A percentile compares a stretch with the other conserved stretches of the same genome.
phyloP scores from a whole-genome alignment of 1,140 invertebrate species.

The Ips typographus region DNA sequence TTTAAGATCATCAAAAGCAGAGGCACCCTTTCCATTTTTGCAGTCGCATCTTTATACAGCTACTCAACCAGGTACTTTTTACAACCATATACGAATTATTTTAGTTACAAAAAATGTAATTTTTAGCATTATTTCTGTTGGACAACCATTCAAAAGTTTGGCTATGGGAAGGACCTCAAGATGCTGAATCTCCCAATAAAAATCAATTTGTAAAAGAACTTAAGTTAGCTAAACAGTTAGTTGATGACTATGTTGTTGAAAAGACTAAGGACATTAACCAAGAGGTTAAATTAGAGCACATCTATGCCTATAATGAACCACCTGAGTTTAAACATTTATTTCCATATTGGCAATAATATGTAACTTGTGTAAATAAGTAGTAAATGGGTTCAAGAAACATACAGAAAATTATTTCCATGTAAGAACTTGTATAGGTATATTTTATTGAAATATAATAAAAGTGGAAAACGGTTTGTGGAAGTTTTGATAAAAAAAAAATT shows the following conservation, averaged over 20 bases:
- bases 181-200: neutral
- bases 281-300: conserved; percentile 22
- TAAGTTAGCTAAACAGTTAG: conserved; percentile 22
- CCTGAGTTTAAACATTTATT: conserved; percentile 38
- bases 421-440: no score
- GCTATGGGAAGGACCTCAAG: conserved; percentile 36
- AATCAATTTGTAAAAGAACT: conserved; percentile 20
- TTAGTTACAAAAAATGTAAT: conserved; percentile 16
- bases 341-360: conserved; percentile 29
- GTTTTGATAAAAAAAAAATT: no score
- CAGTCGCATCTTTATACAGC: conserved; percentile 40
- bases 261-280: conserved; percentile 18
- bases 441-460: no score
- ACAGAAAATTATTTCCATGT: no score
- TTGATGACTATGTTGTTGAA: conserved; percentile 26
- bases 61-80: conserved; percentile 35
- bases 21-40: conserved; percentile 40
- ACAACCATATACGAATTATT: neutral
- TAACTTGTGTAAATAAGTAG: no score
- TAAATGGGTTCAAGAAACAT: no score
- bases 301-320: conserved; percentile 31
- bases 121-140: conserved; percentile 35
- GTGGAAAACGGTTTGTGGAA: no score
- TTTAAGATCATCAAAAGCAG: conserved; percentile 20
- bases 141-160: conserved; percentile 40